Percentiles rank a stretch among this genome's conserved stretches.
phyloP scores from a whole-genome alignment of 1,140 invertebrate genomes.

The Temnothorax longispinosus region DNA sequence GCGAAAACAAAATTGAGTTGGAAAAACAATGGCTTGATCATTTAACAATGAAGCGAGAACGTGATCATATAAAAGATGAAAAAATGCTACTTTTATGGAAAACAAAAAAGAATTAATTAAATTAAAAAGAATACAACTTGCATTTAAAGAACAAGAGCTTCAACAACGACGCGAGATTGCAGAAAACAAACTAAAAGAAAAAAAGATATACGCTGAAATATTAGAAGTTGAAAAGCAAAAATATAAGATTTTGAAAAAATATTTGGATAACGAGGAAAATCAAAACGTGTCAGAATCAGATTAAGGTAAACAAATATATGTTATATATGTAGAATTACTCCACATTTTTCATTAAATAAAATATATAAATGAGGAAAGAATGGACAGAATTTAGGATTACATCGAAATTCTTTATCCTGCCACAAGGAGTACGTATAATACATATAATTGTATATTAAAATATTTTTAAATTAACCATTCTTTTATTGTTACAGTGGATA shows the following conservation, averaged over 20 bases:
- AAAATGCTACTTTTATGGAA: neutral
- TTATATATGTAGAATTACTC: too few relatives aligned
- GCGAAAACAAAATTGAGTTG: neutral
- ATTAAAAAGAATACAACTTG: neutral
- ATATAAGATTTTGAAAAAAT: neutral
- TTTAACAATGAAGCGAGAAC: neutral
- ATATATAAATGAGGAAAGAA: too few relatives aligned
- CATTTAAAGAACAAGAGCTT: neutral
- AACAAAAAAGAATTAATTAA: neutral
- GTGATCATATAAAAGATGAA: neutral
- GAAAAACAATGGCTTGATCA: neutral
- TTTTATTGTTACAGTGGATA: too few relatives aligned
- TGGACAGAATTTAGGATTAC: too few relatives aligned
- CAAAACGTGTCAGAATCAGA: constrained; percentile 3
- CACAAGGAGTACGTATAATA: too few relatives aligned
- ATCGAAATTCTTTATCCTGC: too few relatives aligned
- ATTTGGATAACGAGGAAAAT: neutral
- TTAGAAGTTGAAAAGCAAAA: neutral
- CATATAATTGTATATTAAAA: too few relatives aligned
- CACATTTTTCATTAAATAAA: too few relatives aligned
- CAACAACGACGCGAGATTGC: neutral
- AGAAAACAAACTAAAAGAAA: neutral
- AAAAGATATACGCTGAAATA: neutral
- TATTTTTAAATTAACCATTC: too few relatives aligned
- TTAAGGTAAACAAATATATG: neutral